Evolutionary conservation across 2,113 vertebrate genomes (phyloP), one percentile per base, ranked within the genome.

Genomic region (Casuarius casuarius): DNA sequence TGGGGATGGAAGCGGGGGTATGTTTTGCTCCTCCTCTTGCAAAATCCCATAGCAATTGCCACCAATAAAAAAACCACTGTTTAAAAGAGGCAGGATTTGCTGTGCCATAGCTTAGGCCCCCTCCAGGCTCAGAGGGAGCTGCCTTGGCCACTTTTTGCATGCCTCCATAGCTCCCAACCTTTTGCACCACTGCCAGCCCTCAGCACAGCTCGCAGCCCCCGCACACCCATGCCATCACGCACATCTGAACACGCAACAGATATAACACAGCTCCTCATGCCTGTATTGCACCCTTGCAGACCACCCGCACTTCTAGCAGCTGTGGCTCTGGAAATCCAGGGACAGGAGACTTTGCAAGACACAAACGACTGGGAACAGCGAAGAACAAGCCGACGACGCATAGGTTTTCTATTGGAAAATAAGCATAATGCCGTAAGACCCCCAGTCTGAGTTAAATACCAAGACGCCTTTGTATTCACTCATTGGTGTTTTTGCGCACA

Each of bases 1-100:
- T 85, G 89, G 92, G 94, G n/a, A 73, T 80, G 78, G 74, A 95
- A 92, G 92, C 0, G 84, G 89, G 94, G 94, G 94, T 35, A 52
- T 97, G 90, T 93, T 96, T 95, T 96, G 74, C 93, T 96, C 96
- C 83, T 86, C 79, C 95, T 87, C 89, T 92, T 77, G 73, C 40
- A 89, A 89, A 92, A 92, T 94, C 92, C 74, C 77, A 35, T 7
- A 79, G 89, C 83, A 84, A 95, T 96, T 96, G 80, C 83, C 76
- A 72, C 90, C 22, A 70, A 90, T 93, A 87, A 66, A 89, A 88
- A 93, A 95, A 1, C 15, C 40, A 15, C 33, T 80, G 83, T 75
- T 25, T 21, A 84, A 79, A 86, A 92, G 93, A 96, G 58, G 35
- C 87, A 94, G 66, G 12, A 87, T 94, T 89, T 94, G 71, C 92